Base-by-base conservation (phyloP, 2,797 vertebrate genomes). In the Spinibarbus caldwelli region DNA sequence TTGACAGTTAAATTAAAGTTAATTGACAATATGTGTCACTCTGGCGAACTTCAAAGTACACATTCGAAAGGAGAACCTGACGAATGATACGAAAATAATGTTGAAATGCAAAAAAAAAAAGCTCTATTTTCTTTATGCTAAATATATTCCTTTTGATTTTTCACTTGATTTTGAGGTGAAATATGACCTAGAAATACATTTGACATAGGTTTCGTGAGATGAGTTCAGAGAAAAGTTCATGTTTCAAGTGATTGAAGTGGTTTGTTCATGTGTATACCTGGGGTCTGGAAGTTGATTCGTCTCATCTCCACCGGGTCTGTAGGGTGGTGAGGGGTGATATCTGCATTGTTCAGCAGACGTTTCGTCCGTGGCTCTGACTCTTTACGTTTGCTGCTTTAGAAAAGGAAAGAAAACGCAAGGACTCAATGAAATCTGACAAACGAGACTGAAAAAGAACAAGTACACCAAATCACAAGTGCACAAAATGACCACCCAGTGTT, bases 271-370 rank as follows among this genome's bases (percentile, higher is more conserved):
- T 41, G 9, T 54, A 77, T 95, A 99, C 98, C 98, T 96, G 96
- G 96, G 0, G 98, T 99, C 94, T 99, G 98, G 96, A 99, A 99
- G 94, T 99, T 99, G 90, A 99, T 99, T 85, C 98, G 95, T 9
- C 98, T 96, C 98, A 99, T 98, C 91, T 99, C 98, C 91, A 99
- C 98, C 0, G 98, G 98, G 91, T 99, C 98, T 78, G 98, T 99
- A 0, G 98, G 98, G 92, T 99, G 98, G 91, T 99, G 97, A 0
- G 97, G 96, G 0, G 97, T 91, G 17, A 99, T 97, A 82, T 99
- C 98, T 0, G 97, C 96, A 0, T 99, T 99, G 95, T 99, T 99
- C 80, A 99, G 94, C 14, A 98, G 94, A 89, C 98, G 99, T 88
- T 99, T 99, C 5, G 97, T 97, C 67, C 98, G 95, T 0, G 98